Base-by-base conservation (phyloP, 1,140 invertebrate genomes). In the Drosophila melanica region DNA sequence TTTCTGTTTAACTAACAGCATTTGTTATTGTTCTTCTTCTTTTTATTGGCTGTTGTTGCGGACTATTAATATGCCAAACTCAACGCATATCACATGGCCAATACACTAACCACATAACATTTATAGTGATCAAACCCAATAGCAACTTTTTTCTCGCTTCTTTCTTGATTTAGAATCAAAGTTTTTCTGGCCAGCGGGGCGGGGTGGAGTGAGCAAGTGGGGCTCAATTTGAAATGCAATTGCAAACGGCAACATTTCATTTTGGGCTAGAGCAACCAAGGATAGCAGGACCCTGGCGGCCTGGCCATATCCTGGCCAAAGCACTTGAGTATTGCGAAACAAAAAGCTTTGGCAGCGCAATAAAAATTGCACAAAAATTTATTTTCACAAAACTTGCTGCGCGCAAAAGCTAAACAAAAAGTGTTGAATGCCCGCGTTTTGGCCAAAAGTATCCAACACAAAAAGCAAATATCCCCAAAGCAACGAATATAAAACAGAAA, bases 241-340 rank as follows among this genome's bases (percentile, higher is more conserved):
- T 86, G 67, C 60, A 71, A 75, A 23, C 63, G 80, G 82, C 78
- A 86, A 81, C 81, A 79, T 87, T 77, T 85, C 80, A 85, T 55
- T 79, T 70, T 72, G 14, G 16, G 68, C 77, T 10, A 77, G 74
- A 73, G 54, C 72, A 84, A 63, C 78, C 80, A 48, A 73, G 64
- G 55, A 67, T 73, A 53, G 35, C 20, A 39, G 27, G 27, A 7
- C 27, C 27, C 27, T 5, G 27, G 27, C 27, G 45, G 33, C 51
- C 16, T n/a, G 51, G 60, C 48, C 39, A 54, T 66, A 81, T 86
- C 79, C 79, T 81, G 81, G 74, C 74, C 54, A 70, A 86, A 72
- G 63, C 81, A 70, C 79, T 81, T 74, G 82, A 81, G 82, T 87
- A 79, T 85, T 85, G 77, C 62, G 70, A 75, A 77, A 80, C 74